These are phyloP conservation scores for Brotula barbata DNA, from an alignment of 2,797 vertebrate species.

Conservation along the genomic window DNA sequence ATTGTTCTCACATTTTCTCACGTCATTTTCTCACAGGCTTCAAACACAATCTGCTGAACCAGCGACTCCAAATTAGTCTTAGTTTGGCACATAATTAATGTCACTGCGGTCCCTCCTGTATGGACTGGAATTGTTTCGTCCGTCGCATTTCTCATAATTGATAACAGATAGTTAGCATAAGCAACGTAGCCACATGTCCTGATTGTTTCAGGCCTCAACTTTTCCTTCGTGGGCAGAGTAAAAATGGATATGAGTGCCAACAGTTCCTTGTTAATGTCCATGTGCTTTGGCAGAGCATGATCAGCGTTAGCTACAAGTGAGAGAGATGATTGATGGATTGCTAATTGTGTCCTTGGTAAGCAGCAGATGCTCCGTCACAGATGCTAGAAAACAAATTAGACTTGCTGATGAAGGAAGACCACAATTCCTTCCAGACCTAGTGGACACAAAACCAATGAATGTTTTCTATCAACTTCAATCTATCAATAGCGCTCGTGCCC, in stretches of 20 bases:
- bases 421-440: slow-evolving; percentile 23
- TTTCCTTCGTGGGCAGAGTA: slow-evolving; percentile 24
- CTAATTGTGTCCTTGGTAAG: slow-evolving; percentile 73
- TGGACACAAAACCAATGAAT: too few relatives aligned
- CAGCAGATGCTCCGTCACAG: slow-evolving; percentile 75
- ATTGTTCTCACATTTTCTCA: too few relatives aligned
- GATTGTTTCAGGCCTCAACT: slow-evolving; percentile 34
- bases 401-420: slow-evolving; percentile 47
- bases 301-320: slow-evolving; percentile 48
- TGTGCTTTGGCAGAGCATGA: slow-evolving; percentile 65
- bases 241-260: slow-evolving; percentile 49
- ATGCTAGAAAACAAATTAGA: slow-evolving; percentile 70
- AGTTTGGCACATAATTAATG: too few relatives aligned
- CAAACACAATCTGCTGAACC: not conserved
- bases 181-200: not conserved
- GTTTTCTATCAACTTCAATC: too few relatives aligned
- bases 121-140: not conserved
- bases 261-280: slow-evolving; percentile 61
- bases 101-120: too few relatives aligned
- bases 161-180: too few relatives aligned
- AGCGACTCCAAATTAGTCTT: not conserved
- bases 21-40: too few relatives aligned
- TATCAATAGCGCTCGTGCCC: too few relatives aligned
- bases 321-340: slow-evolving; percentile 69
- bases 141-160: too few relatives aligned